Percentiles rank a stretch among this genome's conserved stretches.
Conservation (phyloP, 1,140 invertebrate genomes). For the Drosophila tristis region DNA sequence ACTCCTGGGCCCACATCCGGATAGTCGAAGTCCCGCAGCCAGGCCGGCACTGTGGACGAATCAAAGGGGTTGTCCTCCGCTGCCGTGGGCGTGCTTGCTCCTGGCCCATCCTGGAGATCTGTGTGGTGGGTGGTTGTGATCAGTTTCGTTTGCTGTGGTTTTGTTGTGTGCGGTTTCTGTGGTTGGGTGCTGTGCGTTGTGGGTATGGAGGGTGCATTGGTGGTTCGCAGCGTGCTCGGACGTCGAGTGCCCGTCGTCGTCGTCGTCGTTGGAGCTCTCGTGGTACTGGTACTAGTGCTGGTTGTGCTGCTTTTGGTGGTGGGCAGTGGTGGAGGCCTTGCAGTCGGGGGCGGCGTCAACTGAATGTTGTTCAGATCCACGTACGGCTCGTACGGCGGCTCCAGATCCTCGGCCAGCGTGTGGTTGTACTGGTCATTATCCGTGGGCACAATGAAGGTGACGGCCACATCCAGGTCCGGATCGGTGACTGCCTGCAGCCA, state of each 20-base stretch:
- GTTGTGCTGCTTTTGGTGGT: constrained; percentile 32
- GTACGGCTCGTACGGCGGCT: constrained; percentile 75
- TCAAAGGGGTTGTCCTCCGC: constrained; percentile 69
- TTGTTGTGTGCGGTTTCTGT: neutral
- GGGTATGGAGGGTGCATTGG: constrained; percentile 59
- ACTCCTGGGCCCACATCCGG: constrained; percentile 81
- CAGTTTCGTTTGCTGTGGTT: constrained; percentile 34
- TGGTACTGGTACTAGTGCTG: constrained; percentile 22
- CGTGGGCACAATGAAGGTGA: constrained; percentile 72
- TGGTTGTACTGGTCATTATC: constrained; percentile 79
- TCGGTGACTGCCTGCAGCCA: constrained; percentile 79
- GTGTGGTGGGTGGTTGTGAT: constrained; percentile 40
- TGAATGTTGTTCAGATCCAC: constrained; percentile 70
- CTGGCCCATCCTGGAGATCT: constrained; percentile 45
- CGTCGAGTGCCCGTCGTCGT: constrained; percentile 63
- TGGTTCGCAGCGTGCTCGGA: constrained; percentile 39
- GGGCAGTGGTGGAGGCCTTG: constrained; percentile 1
- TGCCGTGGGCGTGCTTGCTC: constrained; percentile 5
- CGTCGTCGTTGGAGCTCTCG: constrained; percentile 44
- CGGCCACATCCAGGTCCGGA: constrained; percentile 77
- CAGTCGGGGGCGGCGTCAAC: constrained; percentile 55
- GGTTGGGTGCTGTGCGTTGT: constrained; percentile 51
- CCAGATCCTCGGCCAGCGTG: constrained; percentile 60
- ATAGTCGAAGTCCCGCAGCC: constrained; percentile 78
- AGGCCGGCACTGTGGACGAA: constrained; percentile 72